Evolutionary conservation across 2,113 vertebrate genomes (phyloP).

Genomic region (Oxyura jamaicensis): DNA sequence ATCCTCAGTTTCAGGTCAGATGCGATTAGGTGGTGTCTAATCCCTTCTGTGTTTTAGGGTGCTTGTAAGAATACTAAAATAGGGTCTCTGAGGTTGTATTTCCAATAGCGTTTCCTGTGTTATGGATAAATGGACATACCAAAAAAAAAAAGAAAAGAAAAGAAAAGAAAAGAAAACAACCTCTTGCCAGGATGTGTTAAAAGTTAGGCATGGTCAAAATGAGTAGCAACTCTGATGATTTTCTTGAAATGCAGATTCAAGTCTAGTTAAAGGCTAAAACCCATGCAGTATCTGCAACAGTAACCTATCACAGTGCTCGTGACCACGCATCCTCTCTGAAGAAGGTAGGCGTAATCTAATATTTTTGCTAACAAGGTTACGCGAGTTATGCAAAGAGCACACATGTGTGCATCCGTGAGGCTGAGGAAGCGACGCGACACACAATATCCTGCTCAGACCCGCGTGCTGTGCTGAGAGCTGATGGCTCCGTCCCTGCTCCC

Average conservation of each 20-base stretch:
- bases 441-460: neutral
- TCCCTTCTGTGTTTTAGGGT: neutral
- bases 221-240: neutral
- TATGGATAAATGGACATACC: slow-evolving; percentile 4
- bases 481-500: slow-evolving; percentile 18
- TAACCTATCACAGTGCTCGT: neutral
- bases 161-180: neutral
- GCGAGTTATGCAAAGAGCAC: neutral
- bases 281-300: neutral
- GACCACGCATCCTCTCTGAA: neutral
- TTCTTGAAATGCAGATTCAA: neutral
- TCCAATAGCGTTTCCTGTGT: slow-evolving; percentile 72
- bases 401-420: neutral
- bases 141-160: neutral
- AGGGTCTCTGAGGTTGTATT: slow-evolving; percentile 31
- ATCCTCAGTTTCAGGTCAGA: slow-evolving; percentile 30
- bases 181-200: neutral
- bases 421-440: neutral
- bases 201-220: neutral
- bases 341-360: neutral
- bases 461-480: neutral
- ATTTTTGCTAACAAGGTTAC: slow-evolving; percentile 4
- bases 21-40: slow-evolving; percentile 19
- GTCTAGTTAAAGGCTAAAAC: neutral
- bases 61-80: slow-evolving; percentile 1